These are phyloP conservation scores for Podotricha telesiphe DNA, from an alignment of 2,888 invertebrate genomes.

Conservation along the genomic window DNA sequence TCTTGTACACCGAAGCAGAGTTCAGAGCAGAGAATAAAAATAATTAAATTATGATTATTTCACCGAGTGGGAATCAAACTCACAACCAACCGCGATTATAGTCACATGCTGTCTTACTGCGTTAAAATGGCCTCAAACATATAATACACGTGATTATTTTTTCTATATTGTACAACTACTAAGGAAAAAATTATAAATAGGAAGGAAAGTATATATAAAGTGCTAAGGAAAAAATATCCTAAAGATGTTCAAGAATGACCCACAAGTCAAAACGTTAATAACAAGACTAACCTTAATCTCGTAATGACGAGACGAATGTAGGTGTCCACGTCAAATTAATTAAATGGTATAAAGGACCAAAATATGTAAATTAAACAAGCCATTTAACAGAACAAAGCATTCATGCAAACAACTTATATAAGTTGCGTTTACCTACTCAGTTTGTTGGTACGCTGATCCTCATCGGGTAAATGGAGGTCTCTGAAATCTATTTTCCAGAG, in stretches of 20 bases:
- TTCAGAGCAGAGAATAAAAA: too few species aligned
- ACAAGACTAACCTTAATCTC: background rate
- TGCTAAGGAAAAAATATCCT: background rate
- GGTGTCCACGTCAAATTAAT: background rate
- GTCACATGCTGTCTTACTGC: too few species aligned
- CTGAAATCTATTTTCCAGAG: conserved; percentile 97
- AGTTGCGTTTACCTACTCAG: conserved; percentile 82
- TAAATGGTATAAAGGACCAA: background rate
- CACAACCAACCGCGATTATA: too few species aligned
- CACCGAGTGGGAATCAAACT: too few species aligned
- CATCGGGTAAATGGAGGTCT: conserved; percentile 89
- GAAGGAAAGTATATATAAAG: background rate
- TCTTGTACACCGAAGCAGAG: too few species aligned
- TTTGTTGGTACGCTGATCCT: conserved; percentile 76
- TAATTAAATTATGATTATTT: too few species aligned
- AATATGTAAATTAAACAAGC: too few species aligned
- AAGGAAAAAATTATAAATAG: too few species aligned
- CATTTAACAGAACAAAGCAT: conserved; percentile 9
- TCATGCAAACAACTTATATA: conserved; percentile 74
- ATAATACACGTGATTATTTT: too few species aligned
- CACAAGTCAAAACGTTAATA: background rate
- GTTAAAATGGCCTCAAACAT: too few species aligned
- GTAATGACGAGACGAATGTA: background rate
- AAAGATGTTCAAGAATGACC: background rate
- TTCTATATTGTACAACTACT: too few species aligned